phyloP scores from a whole-genome alignment of 2,888 invertebrate species.

The Nowickia ferox region DNA sequence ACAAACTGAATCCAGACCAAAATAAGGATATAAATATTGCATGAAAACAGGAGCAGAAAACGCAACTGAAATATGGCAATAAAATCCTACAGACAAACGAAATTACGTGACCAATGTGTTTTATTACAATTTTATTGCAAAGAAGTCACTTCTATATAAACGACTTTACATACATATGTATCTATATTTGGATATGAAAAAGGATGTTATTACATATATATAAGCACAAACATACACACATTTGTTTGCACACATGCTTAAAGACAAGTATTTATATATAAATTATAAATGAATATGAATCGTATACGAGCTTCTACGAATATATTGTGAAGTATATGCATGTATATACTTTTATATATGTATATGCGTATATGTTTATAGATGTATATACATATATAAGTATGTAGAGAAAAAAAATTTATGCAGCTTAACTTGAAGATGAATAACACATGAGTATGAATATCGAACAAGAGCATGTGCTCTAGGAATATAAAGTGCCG shows the following conservation, averaged over 20 bases:
- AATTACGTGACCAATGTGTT: slow-evolving; percentile 83
- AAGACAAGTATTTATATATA: slow-evolving; percentile 56
- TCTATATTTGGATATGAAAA: neutral
- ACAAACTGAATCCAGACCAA: slow-evolving; percentile 15
- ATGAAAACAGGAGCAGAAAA: slow-evolving; percentile 69
- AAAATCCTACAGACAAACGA: slow-evolving; percentile 83
- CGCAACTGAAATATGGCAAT: slow-evolving; percentile 77
- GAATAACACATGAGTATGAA: slow-evolving; percentile 56
- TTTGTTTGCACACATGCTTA: slow-evolving; percentile 9
- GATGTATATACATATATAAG: slow-evolving; percentile 11
- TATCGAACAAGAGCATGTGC: slow-evolving; percentile 47
- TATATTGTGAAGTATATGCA: slow-evolving; percentile 5
- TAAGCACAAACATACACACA: slow-evolving; percentile 18
- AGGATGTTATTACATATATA: slow-evolving; percentile 22
- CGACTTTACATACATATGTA: neutral
- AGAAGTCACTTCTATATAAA: slow-evolving; percentile 63
- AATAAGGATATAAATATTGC: slow-evolving; percentile 56
- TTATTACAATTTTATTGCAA: slow-evolving; percentile 83
- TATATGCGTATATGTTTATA: neutral
- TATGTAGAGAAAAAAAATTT: slow-evolving; percentile 43
- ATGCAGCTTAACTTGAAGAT: slow-evolving; percentile 63
- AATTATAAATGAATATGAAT: slow-evolving; percentile 55
- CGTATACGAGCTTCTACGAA: slow-evolving; percentile 38
- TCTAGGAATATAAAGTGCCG: slow-evolving; percentile 58
- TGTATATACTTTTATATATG: neutral